Base-by-base conservation (phyloP, 2,797 vertebrate species). In the Lagodon rhomboides region DNA sequence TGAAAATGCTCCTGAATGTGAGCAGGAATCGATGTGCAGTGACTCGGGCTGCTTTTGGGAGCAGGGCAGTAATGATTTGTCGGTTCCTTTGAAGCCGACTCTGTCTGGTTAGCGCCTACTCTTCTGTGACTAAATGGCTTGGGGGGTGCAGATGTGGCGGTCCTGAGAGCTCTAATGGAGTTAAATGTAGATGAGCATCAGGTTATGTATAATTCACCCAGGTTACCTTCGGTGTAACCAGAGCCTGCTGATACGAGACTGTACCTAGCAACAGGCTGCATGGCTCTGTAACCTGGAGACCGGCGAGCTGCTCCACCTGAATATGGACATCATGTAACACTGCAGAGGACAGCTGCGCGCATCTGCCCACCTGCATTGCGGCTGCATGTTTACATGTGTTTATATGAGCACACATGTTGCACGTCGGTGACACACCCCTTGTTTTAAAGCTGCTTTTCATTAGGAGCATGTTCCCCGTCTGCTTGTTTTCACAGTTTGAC, bases 181-280 rank as follows among this genome's bases (percentile, higher is more conserved):
- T 76, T 63, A 82, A 77, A 74, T 86, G 83, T 83, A 88, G 76
- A 83, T 82, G 90, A 92, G 89, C 85, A 85, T 89, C 65, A 88
- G 89, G 85, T 94, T 87, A 94, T 95, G 89, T 92, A 95, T 95
- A 95, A 96, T 95, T 96, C 80, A 95, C 84, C 74, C 58, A 81
- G 68, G 85, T 91, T 91, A 88, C 88, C 74, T 54, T 86, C 64
- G 77, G 85, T 86, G 93, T 90, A 94, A 95, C 90, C 78, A 70
- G 75, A 84, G 82, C 80, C 85, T 72, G 82, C 51, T 44, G 73
- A 70, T 90, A 83, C 80, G 65, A 75, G 65, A 64, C 73, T 80
- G 82, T 82, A 83, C 92, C 87, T 90, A 90, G 90, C 90, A 94
- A 94, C 92, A 64, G 72, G 68, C 80, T 59, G 77, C 81, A 67